Conservation (phyloP, 2,888 invertebrate genomes). For the Cybosia mesomella region DNA sequence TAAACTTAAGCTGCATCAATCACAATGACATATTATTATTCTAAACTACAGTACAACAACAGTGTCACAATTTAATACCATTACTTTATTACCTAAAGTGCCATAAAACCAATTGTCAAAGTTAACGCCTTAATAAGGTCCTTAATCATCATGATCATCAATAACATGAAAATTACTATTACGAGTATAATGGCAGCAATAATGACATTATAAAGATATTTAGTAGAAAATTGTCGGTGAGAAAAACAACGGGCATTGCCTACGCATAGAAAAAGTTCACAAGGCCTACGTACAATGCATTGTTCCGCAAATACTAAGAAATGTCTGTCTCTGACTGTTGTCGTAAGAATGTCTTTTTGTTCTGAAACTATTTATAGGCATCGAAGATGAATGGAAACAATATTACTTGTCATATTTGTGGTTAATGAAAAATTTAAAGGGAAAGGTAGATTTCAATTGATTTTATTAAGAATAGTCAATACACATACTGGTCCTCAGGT, state of each 20-base stretch:
- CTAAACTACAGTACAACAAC: neutral
- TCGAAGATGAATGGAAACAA: neutral
- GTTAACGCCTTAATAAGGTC: slow-evolving; percentile 26
- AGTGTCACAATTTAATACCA: slow-evolving; percentile 8
- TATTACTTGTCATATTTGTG: neutral
- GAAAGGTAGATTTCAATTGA: neutral
- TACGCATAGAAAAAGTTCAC: slow-evolving; percentile 39
- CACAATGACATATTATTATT: slow-evolving; percentile 11
- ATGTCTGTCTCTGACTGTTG: slow-evolving; percentile 33
- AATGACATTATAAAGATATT: slow-evolving; percentile 41
- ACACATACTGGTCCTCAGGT: too few relatives aligned
- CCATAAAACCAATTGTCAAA: slow-evolving; percentile 23
- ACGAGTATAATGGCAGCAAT: slow-evolving; percentile 30
- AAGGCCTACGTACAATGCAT: slow-evolving; percentile 39
- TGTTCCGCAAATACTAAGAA: slow-evolving; percentile 48
- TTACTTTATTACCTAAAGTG: slow-evolving; percentile 11
- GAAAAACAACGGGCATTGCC: slow-evolving; percentile 47
- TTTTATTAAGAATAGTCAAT: neutral
- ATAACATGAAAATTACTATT: slow-evolving; percentile 28
- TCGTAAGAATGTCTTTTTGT: slow-evolving; percentile 5
- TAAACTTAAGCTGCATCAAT: slow-evolving; percentile 7
- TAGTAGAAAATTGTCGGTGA: slow-evolving; percentile 46
- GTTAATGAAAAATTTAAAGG: neutral
- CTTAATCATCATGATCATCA: slow-evolving; percentile 28
- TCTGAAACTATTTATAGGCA: neutral